Evolutionary conservation across 2,888 invertebrate species (phyloP).

Genomic region (Nephrotoma guestfalica): DNA sequence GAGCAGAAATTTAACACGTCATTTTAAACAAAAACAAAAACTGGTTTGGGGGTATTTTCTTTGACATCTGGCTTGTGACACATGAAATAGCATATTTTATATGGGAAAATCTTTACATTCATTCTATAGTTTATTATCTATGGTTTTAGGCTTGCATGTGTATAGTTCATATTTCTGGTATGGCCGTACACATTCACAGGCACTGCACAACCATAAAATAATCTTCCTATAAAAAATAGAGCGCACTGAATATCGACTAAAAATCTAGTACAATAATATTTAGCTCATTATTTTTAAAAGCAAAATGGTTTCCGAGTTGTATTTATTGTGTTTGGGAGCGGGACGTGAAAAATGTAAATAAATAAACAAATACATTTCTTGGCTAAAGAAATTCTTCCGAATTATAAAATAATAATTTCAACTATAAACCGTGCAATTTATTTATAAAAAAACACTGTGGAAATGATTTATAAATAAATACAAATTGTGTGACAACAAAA

Average conservation of each 20-base stretch:
- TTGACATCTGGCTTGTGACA: too few relatives aligned
- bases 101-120: too few relatives aligned
- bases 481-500: neutral
- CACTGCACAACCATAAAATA: neutral
- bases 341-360: neutral
- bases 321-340: neutral
- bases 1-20: too few relatives aligned
- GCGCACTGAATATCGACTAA: neutral
- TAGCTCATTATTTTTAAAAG: neutral
- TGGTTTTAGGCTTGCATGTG: too few relatives aligned
- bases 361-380: neutral
- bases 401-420: neutral
- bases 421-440: neutral
- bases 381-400: neutral
- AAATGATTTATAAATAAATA: neutral
- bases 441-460: neutral
- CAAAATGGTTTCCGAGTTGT: neutral
- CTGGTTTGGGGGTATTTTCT: too few relatives aligned
- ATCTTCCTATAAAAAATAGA: neutral
- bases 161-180: too few relatives aligned
- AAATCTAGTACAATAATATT: neutral
- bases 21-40: too few relatives aligned
- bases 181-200: too few relatives aligned
- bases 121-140: too few relatives aligned
- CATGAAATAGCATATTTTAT: too few relatives aligned